A percentile compares a stretch with the other conserved stretches of the same genome.
Conservation (phyloP, 1,140 invertebrate species). For the Scaptomyza pallida region DNA sequence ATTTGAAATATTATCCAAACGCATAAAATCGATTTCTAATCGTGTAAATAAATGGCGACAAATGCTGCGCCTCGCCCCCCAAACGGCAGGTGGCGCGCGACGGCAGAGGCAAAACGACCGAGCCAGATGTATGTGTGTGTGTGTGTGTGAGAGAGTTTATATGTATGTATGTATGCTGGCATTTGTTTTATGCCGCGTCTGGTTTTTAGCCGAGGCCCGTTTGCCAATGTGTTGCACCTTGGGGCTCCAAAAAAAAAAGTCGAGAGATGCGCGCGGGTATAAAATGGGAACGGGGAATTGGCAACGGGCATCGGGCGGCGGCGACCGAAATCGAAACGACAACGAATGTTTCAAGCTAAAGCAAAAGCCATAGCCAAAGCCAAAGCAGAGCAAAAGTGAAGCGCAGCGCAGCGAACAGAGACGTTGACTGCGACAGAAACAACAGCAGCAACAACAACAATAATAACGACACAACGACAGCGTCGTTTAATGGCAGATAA, state of each 20-base stretch:
- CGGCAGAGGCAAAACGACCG: constrained; percentile 8
- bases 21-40: constrained; percentile 81
- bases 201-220: constrained; percentile 24
- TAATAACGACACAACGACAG: constrained; percentile 26
- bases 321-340: constrained; percentile 59
- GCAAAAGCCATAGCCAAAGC: constrained; percentile 13
- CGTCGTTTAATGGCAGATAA: constrained; percentile 44
- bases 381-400: constrained; percentile 22
- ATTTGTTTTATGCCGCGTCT: constrained; percentile 47
- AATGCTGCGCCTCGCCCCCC: constrained; percentile 64
- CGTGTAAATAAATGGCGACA: constrained; percentile 81
- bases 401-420: constrained; percentile 30
- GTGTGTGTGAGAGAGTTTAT: neutral
- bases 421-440: constrained; percentile 4
- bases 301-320: constrained; percentile 16
- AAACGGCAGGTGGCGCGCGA: constrained; percentile 40
- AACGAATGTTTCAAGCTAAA: constrained; percentile 23
- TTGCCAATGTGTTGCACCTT: constrained; percentile 71
- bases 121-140: constrained; percentile 8
- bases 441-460: too few relatives aligned
- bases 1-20: constrained; percentile 75
- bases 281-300: constrained; percentile 44
- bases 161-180: constrained; percentile 14
- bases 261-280: constrained; percentile 45
- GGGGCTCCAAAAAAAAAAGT: constrained; percentile 43